Evolutionary conservation across 2,888 invertebrate genomes (phyloP), one percentile per base, ranked within the genome.

Genomic region (Nesidiocoris tenuis): DNA sequence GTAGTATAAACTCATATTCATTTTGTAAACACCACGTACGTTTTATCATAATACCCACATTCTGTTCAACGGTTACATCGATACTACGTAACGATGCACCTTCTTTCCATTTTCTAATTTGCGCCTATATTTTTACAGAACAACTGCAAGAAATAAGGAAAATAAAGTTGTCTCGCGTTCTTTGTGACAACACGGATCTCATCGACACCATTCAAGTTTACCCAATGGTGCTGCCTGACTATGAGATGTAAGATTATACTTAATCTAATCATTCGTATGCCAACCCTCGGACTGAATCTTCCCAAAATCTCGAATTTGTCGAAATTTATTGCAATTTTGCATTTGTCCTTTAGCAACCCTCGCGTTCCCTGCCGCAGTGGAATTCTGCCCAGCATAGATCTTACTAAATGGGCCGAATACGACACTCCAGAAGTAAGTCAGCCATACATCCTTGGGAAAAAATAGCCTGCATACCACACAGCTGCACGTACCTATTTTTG

Each of bases 161-260:
- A 84, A 86, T 90, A 0, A 89, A 92, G 81, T 85, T 95, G 5
- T 90, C 95, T 0, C 88, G 94, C 78, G 85, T 95, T 68, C 92
- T 96, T 80, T 96, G 96, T 83, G 96, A 96, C 83, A 95, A 95
- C 83, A 94, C 95, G 0, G 95, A 96, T 83, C 88, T 95, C 79
- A 94, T 96, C 80, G 94, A 95, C 82, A 94, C 94, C 9, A 90
- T 94, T 79, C 96, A 96, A 83, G 87, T 95, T 16, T 95, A 94
- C 84, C 94, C 95, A 0, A 94, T 95, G 93, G 94, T 95, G 25
- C 85, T 95, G 81, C 94, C 95, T 1, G 95, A 95, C 85, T 95
- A 95, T 82, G 94, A 95, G 87, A 88, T 95, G 95, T 95, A 87
- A 90, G 92, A 88, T 24, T 65, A n/a, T n/a, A n/a, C n/a, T n/a